Conservation (phyloP, 2,797 vertebrate genomes). For the Cynopterus sphinx region DNA sequence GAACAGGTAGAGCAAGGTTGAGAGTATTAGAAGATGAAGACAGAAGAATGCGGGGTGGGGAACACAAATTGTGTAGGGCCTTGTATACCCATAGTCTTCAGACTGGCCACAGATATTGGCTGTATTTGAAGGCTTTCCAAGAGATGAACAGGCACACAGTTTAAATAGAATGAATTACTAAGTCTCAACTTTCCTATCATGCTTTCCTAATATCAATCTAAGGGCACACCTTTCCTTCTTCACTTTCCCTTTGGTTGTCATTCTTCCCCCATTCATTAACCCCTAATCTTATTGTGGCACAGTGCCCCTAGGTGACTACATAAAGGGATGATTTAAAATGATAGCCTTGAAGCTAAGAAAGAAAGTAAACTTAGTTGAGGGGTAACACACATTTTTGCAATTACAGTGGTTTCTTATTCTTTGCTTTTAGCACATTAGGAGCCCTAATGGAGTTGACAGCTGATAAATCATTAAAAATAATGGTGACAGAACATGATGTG, state of each 20-base stretch:
- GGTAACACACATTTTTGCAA: background rate
- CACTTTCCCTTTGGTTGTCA: background rate
- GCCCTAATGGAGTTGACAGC: background rate
- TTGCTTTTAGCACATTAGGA: constrained; percentile 5
- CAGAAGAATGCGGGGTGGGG: background rate
- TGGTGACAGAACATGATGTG: background rate
- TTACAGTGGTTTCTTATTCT: background rate
- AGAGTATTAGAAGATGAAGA: background rate
- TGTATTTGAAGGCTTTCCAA: background rate
- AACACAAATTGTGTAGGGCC: background rate
- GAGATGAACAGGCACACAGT: background rate
- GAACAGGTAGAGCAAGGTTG: background rate
- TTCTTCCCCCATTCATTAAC: background rate
- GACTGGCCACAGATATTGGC: too few species aligned
- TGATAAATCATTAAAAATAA: constrained; percentile 46
- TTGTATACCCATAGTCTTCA: background rate
- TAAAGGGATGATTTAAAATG: background rate
- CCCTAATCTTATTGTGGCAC: too few species aligned
- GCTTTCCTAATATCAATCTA: background rate
- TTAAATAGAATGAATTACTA: background rate
- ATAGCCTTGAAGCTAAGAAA: background rate
- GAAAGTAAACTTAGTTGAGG: background rate
- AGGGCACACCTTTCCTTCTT: background rate
- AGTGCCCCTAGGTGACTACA: background rate
- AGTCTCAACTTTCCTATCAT: background rate